Evolutionary conservation across 2,113 vertebrate genomes (phyloP).

Genomic region (Strix aluco): DNA sequence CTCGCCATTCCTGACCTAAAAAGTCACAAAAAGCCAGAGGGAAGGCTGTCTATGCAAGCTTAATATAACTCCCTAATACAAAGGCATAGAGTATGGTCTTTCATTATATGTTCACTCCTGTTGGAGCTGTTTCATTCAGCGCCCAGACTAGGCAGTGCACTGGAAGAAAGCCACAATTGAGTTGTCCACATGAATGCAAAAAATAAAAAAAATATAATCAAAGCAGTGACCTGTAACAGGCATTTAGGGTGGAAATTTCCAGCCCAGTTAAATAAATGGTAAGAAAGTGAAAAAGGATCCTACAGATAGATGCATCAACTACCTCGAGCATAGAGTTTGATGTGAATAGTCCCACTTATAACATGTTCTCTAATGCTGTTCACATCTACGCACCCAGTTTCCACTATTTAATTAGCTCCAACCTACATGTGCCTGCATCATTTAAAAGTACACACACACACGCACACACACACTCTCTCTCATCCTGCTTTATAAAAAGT

Average conservation of each 20-base stretch:
- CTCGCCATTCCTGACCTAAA: background rate
- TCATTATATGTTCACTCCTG: background rate
- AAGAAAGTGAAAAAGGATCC: background rate
- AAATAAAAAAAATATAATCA: background rate
- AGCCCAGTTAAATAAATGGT: background rate
- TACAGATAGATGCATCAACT: background rate
- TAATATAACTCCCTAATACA: background rate
- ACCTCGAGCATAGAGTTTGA: background rate
- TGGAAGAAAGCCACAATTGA: background rate
- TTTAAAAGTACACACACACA: background rate
- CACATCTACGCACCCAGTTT: fast-evolving
- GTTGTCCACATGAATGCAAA: background rate
- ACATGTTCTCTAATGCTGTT: background rate
- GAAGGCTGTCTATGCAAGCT: background rate
- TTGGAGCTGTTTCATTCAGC: background rate
- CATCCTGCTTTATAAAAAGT: background rate
- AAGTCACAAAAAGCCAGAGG: constrained; percentile 1
- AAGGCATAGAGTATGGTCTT: background rate
- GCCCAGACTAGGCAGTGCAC: background rate
- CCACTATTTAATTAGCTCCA: background rate
- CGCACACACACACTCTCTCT: background rate
- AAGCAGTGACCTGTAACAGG: background rate
- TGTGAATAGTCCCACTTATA: background rate
- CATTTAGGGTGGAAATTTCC: background rate
- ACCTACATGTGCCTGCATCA: background rate